Conservation (phyloP, 1,140 invertebrate genomes). For the Drosophila aff. region DNA sequence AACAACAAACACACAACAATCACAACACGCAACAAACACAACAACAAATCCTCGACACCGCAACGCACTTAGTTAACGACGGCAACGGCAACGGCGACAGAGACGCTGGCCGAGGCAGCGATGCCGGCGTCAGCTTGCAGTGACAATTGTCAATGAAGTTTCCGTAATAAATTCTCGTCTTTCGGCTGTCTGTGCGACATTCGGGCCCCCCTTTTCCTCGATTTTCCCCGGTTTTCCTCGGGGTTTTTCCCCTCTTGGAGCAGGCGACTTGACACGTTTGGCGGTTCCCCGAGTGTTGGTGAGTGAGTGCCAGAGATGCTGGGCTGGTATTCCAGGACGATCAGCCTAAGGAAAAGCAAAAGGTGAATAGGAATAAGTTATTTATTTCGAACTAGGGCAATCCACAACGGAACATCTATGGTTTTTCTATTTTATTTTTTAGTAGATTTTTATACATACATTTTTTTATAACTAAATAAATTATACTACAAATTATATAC, state of each 20-base stretch:
- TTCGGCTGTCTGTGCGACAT: conserved; percentile 57
- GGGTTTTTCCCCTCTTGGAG: conserved; percentile 29
- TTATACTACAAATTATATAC: too few species aligned
- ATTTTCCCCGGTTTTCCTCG: conserved; percentile 2
- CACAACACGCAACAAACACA: conserved; percentile 46
- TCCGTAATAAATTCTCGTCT: conserved; percentile 83
- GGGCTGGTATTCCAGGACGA: conserved; percentile 6
- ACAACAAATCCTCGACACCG: conserved; percentile 80
- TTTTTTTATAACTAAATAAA: too few species aligned
- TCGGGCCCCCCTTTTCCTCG: not conserved
- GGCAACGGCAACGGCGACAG: conserved; percentile 23
- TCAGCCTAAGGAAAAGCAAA: not conserved
- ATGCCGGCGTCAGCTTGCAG: conserved; percentile 70
- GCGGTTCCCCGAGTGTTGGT: conserved; percentile 17
- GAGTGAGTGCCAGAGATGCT: conserved; percentile 16
- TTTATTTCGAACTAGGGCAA: too few species aligned
- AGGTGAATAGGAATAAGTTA: not conserved
- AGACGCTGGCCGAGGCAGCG: conserved; percentile 27
- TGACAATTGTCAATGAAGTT: conserved; percentile 83
- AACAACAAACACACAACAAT: conserved; percentile 18
- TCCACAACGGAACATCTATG: too few species aligned
- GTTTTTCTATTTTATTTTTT: too few species aligned
- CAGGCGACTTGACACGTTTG: conserved; percentile 62
- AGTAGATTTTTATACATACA: too few species aligned
- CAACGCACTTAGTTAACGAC: conserved; percentile 74